phyloP scores from a whole-genome alignment of 2,888 invertebrate genomes.

The Heliconius hortense region DNA sequence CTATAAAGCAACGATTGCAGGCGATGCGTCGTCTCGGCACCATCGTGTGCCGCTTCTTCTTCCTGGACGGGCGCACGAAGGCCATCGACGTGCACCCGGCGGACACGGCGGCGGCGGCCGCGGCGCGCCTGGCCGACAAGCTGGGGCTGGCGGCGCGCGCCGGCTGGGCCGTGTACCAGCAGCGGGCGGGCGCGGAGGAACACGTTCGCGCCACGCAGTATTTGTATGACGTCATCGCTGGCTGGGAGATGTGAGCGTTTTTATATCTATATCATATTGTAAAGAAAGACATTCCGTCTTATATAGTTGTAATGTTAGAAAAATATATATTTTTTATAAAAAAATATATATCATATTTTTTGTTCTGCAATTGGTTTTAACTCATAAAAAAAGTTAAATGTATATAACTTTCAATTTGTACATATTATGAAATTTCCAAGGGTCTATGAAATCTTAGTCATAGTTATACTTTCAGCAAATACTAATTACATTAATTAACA shows the following conservation, averaged over 20 bases:
- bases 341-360: no score
- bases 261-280: no score
- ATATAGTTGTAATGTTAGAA: no score
- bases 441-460: no score
- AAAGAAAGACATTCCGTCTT: no score
- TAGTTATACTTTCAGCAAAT: no score
- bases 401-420: no score
- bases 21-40: constrained; percentile 95
- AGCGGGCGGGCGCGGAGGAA: constrained; percentile 92
- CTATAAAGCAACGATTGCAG: constrained; percentile 59
- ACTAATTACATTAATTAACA: constrained; percentile 38
- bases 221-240: constrained; percentile 95
- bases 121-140: constrained; percentile 93
- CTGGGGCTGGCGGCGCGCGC: constrained; percentile 89
- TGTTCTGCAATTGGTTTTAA: no score
- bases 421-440: no score
- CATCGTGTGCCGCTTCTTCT: constrained; percentile 96
- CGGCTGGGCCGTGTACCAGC: constrained; percentile 97
- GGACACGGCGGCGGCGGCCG: constrained; percentile 95
- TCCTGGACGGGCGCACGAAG: constrained; percentile 96
- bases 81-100: constrained; percentile 97
- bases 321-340: no score
- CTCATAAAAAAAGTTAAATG: no score
- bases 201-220: constrained; percentile 96
- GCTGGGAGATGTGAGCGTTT: constrained; percentile 96